A percentile compares a stretch with the other conserved stretches of the same genome.
Conservation (phyloP, 2,113 vertebrate species). For the Ellobius talpinus region DNA sequence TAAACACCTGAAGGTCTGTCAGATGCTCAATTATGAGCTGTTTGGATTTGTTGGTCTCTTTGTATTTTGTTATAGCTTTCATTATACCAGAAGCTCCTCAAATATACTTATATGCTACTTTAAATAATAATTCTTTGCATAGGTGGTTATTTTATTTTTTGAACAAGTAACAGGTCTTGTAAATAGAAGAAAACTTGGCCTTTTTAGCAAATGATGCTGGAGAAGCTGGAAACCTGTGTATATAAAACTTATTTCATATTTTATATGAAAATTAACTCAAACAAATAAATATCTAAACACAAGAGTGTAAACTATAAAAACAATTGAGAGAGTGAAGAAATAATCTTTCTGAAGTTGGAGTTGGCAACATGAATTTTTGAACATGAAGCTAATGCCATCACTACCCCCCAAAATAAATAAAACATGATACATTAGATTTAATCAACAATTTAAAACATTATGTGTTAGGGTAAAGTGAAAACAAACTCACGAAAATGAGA, state of each 20-base stretch:
- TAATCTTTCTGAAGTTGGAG: not conserved
- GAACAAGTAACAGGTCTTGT: not conserved
- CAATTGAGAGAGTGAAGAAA: not conserved
- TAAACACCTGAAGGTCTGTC: not conserved
- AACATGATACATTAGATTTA: not conserved
- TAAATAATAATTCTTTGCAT: not conserved
- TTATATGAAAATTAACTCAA: not conserved
- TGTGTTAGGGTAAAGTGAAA: not conserved
- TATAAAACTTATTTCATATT: not conserved
- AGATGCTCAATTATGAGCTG: not conserved
- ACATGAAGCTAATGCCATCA: not conserved
- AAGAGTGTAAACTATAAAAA: slow-evolving; percentile 27
- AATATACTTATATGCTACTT: not conserved
- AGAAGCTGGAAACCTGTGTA: not conserved
- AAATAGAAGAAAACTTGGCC: not conserved
- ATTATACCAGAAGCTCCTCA: not conserved
- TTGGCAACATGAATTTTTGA: not conserved
- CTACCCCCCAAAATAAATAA: not conserved
- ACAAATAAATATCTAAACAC: slow-evolving; percentile 10
- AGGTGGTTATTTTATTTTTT: not conserved
- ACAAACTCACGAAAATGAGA: not conserved
- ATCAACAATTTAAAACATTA: slow-evolving; percentile 48
- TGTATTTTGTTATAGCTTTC: not conserved
- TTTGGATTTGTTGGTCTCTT: not conserved
- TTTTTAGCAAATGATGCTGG: not conserved